Conservation (phyloP, 2,113 vertebrate genomes). For the Zeus faber region DNA sequence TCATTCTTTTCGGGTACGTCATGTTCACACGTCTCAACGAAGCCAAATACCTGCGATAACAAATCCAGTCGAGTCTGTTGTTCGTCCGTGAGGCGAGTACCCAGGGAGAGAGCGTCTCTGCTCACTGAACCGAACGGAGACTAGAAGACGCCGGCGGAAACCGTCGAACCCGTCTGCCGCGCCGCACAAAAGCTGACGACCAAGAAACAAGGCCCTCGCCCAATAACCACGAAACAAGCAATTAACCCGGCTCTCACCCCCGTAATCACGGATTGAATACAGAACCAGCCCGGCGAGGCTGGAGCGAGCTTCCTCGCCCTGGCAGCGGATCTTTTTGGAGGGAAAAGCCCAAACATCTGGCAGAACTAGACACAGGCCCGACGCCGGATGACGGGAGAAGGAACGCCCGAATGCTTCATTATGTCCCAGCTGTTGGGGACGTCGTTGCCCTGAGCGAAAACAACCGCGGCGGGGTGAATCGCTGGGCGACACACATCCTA, state of each 20-base stretch:
- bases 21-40: too few relatives aligned
- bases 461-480: conserved; percentile 56
- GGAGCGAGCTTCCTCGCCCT: conserved; percentile 24
- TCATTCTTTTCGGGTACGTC: too few relatives aligned
- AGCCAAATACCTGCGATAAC: too few relatives aligned
- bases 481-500: conserved; percentile 44
- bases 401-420: conserved; percentile 76
- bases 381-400: conserved; percentile 67
- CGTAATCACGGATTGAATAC: conserved; percentile 46
- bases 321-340: conserved; percentile 55
- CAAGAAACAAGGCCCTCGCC: conserved; percentile 39
- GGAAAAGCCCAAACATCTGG: conserved; percentile 70
- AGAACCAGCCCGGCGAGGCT: conserved; percentile 33
- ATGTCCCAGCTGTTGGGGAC: conserved; percentile 74
- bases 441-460: conserved; percentile 71
- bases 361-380: conserved; percentile 69
- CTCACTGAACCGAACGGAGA: too few relatives aligned
- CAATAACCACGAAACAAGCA: conserved; percentile 53
- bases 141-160: too few relatives aligned
- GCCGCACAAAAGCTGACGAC: conserved; percentile 35
- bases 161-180: too few relatives aligned
- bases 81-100: too few relatives aligned
- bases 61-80: too few relatives aligned
- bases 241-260: conserved; percentile 66
- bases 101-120: too few relatives aligned